Percentiles rank a stretch among this genome's conserved stretches.
These are phyloP conservation scores for Sigmodon hispidus DNA, from an alignment of 2,113 vertebrate genomes.

Conservation along the genomic window DNA sequence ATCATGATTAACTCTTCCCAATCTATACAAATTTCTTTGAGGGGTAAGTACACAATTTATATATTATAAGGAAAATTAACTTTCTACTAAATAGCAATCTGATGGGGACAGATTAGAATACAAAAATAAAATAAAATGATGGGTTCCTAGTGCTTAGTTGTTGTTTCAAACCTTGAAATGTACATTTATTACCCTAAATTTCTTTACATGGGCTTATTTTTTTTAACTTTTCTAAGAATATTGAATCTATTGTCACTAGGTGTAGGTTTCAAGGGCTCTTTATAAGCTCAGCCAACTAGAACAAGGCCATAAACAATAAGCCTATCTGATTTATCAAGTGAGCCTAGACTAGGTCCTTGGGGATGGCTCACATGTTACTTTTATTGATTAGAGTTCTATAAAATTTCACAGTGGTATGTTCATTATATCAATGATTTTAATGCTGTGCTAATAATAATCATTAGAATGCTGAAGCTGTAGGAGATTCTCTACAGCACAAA, in stretches of 20 bases:
- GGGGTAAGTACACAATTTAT: slow-evolving; percentile 57
- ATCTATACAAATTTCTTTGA: slow-evolving; percentile 47
- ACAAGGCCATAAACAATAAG: slow-evolving; percentile 47
- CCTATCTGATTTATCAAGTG: slow-evolving; percentile 17
- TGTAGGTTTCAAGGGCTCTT: slow-evolving; percentile 11
- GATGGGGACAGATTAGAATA: slow-evolving; percentile 8
- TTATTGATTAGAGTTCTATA: slow-evolving; percentile 53
- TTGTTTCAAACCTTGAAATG: slow-evolving; percentile 53
- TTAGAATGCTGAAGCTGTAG: slow-evolving; percentile 54
- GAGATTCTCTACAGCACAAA: slow-evolving; percentile 26
- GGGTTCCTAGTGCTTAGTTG: background rate
- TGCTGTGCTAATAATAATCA: slow-evolving; percentile 38
- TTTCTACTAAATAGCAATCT: slow-evolving; percentile 22
- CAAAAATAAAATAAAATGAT: slow-evolving; percentile 15
- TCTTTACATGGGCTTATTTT: background rate
- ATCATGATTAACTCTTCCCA: slow-evolving; percentile 58
- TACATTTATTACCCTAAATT: background rate
- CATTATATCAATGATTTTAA: slow-evolving; percentile 42
- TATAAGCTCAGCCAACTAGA: slow-evolving; percentile 56
- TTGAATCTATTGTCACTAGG: slow-evolving; percentile 14
- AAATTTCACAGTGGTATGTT: slow-evolving; percentile 51
- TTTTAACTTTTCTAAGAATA: background rate
- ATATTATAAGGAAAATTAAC: slow-evolving; percentile 42
- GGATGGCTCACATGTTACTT: slow-evolving; percentile 48
- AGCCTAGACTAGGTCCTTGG: background rate